phyloP scores from a whole-genome alignment of 2,888 invertebrate species.

The Alsophila aescularia region DNA sequence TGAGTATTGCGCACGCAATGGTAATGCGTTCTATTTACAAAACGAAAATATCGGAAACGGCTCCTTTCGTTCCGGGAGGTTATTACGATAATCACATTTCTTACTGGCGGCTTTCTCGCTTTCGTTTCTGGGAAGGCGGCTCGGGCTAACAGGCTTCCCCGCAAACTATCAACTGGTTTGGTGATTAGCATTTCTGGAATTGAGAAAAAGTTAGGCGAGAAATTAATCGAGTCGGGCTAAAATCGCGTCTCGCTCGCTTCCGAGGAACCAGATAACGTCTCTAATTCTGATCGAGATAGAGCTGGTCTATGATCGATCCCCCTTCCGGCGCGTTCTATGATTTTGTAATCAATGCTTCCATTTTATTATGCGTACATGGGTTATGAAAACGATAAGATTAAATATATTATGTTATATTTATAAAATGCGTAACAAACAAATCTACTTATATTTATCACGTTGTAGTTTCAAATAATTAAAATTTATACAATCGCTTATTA shows the following conservation, averaged over 20 bases:
- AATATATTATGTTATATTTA: not conserved
- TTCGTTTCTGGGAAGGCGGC: constrained; percentile 76
- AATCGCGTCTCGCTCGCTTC: constrained; percentile 2
- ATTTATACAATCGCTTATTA: constrained; percentile 3
- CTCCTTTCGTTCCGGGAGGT: constrained; percentile 71
- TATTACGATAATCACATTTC: constrained; percentile 81
- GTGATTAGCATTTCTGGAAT: constrained; percentile 79
- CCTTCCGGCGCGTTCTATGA: constrained; percentile 4
- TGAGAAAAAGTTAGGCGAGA: constrained; percentile 59
- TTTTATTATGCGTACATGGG: not conserved
- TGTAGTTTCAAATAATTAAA: constrained; percentile 17
- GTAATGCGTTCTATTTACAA: constrained; percentile 54
- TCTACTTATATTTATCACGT: constrained; percentile 12
- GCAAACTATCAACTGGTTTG: constrained; percentile 77
- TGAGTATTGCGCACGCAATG: not conserved
- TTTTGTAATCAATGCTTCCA: constrained; percentile 23
- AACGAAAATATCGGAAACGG: constrained; percentile 65
- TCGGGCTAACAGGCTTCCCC: constrained; percentile 59
- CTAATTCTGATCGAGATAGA: constrained; percentile 14
- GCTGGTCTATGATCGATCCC: constrained; percentile 3
- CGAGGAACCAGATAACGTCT: constrained; percentile 24
- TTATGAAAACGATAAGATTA: not conserved
- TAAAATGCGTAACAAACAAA: not conserved
- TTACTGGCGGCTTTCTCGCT: constrained; percentile 76
- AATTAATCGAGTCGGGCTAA: constrained; percentile 26